phyloP scores from a whole-genome alignment of 2,888 invertebrate species.

The Resseliella maxima region DNA sequence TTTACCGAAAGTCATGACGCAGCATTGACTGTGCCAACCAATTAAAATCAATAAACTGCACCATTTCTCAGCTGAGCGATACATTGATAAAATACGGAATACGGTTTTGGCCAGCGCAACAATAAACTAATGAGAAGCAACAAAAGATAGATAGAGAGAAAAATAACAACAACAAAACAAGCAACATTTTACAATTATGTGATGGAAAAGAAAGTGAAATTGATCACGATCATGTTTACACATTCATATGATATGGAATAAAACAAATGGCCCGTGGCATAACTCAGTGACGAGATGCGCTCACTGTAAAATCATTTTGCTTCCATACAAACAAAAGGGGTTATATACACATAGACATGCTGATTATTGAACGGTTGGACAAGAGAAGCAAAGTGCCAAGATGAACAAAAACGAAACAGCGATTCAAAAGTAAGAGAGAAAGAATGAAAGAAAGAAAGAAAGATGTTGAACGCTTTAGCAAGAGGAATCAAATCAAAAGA shows the following conservation, averaged over 20 bases:
- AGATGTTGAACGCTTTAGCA: neutral
- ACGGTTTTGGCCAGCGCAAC: neutral
- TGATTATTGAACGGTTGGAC: too few relatives aligned
- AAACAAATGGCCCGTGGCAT: slow-evolving; percentile 37
- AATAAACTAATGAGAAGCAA: neutral
- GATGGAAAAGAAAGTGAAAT: slow-evolving; percentile 55
- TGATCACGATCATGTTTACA: slow-evolving; percentile 43
- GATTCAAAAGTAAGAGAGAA: neutral
- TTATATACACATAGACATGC: neutral
- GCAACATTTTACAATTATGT: too few relatives aligned
- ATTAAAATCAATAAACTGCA: neutral
- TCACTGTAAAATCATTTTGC: neutral
- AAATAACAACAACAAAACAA: neutral
- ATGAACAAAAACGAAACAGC: neutral
- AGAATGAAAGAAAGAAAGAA: neutral
- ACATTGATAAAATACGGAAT: neutral
- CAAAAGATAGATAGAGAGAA: neutral
- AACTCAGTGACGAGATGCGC: neutral
- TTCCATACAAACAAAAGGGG: neutral
- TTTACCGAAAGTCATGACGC: neutral
- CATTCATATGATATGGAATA: slow-evolving; percentile 20
- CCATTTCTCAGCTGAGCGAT: slow-evolving; percentile 4
- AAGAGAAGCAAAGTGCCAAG: neutral
- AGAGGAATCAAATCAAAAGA: slow-evolving; percentile 1
- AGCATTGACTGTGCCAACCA: neutral